Evolutionary conservation across 2,888 invertebrate genomes (phyloP).

Genomic region (Laspeyria flexula): DNA sequence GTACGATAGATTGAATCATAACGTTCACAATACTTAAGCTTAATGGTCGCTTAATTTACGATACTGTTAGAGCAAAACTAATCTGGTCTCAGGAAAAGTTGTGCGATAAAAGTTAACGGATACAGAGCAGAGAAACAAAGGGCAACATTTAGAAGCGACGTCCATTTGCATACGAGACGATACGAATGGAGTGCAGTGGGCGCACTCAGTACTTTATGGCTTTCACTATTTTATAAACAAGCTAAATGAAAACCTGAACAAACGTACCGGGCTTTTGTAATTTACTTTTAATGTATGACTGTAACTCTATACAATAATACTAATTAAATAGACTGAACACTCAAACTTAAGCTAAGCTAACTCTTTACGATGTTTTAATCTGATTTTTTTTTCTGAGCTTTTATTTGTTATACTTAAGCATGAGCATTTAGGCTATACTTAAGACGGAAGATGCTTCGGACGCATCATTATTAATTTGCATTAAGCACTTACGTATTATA

Average conservation of each 20-base stretch:
- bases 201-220: constrained; percentile 57
- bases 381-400: too few species aligned
- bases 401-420: too few species aligned
- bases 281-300: too few species aligned
- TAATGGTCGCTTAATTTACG: constrained; percentile 64
- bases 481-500: too few species aligned
- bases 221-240: constrained; percentile 49
- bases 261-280: constrained; percentile 8
- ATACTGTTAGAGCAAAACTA: constrained; percentile 71
- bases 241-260: constrained; percentile 30
- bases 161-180: constrained; percentile 68
- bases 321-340: too few species aligned
- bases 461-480: too few species aligned
- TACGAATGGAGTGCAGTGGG: constrained; percentile 51
- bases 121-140: constrained; percentile 62
- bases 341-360: too few species aligned
- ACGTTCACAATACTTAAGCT: constrained; percentile 54
- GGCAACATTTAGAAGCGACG: constrained; percentile 64
- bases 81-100: constrained; percentile 70
- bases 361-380: too few species aligned
- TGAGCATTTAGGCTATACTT: too few species aligned
- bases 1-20: constrained; percentile 62
- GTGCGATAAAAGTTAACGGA: constrained; percentile 66
- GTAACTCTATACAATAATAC: too few species aligned
- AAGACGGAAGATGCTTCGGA: too few species aligned